Base-by-base conservation (phyloP, 2,797 vertebrate species). In the Alauda arvensis region DNA sequence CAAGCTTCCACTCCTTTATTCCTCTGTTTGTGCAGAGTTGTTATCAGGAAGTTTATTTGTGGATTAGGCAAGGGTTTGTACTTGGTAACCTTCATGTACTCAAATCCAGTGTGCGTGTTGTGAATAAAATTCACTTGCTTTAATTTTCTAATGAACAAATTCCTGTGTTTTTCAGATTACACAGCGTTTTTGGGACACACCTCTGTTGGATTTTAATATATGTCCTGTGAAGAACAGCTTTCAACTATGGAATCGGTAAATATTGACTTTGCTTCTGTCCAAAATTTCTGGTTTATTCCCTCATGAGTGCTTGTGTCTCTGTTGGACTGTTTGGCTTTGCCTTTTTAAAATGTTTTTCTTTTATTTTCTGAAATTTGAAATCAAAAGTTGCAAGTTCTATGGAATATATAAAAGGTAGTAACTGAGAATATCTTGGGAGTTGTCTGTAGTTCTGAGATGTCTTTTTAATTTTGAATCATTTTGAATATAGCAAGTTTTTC, bases 171-270 rank as follows among this genome's bases (percentile, higher is more conserved):
- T 97, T 93, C 97, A 98, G 97, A 94, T 88, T 65, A 59, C 80
- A 29, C 76, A 52, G 40, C 8, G 85, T 65, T 92, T 91, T 87
- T 79, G 92, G 93, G 85, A 89, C 90, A 43, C 59, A 6, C 51
- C 85, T 88, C 84, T 91, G 57, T 91, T 95, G 96, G 97, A 96
- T 96, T 95, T 92, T 95, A 91, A 95, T 90, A 69, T 70, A 88
- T 79, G 91, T 91, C 92, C 83, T 95, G 90, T 82, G 89, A 94
- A 92, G 70, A 42, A 61, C 88, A 79, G 86, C 95, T 95, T 96
- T 96, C 93, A 95, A 33, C 97, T 91, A 98, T 97, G 97, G 97
- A 97, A 95, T 97, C 97, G 96, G 97, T 97, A 97, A 97, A 92
- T 97, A 92, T 75, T 75, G 51, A 43, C 52, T 39, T 94, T 89